phyloP scores from a whole-genome alignment of 2,888 invertebrate genomes.

The Villa cingulata region DNA sequence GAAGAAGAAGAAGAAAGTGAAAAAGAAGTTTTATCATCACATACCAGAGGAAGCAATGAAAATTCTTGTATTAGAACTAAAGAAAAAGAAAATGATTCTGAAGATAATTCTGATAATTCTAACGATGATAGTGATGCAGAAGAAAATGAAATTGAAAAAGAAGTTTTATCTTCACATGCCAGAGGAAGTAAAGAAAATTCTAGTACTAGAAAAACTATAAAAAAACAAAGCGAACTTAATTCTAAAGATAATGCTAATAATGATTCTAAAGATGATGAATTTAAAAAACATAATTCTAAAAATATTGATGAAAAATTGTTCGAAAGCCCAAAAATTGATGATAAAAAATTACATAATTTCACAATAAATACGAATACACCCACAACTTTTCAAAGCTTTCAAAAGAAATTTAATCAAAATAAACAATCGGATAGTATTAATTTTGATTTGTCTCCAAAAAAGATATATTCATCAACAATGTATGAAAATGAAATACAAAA shows the following conservation, averaged over 20 bases:
- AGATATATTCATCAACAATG: slow-evolving; percentile 12
- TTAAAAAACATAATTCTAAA: background rate
- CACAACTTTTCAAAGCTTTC: background rate
- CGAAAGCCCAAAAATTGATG: background rate
- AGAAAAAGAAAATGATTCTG: background rate
- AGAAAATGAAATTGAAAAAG: no score
- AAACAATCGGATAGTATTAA: background rate
- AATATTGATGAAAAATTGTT: background rate
- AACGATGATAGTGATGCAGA: no score
- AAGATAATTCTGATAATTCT: background rate
- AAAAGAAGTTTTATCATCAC: no score
- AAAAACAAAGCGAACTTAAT: background rate
- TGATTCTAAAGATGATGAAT: background rate
- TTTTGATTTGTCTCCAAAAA: slow-evolving; percentile 6
- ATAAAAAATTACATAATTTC: background rate
- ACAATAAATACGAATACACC: background rate
- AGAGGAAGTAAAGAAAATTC: background rate
- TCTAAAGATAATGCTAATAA: no score
- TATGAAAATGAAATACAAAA: background rate
- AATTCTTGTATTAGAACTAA: no score
- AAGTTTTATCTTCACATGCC: background rate
- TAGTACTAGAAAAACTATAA: background rate
- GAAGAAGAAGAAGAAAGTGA: background rate
- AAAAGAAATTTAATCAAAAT: background rate
- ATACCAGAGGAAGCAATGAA: no score